phyloP scores from a whole-genome alignment of 2,888 invertebrate genomes.

The Erebia palarica region DNA sequence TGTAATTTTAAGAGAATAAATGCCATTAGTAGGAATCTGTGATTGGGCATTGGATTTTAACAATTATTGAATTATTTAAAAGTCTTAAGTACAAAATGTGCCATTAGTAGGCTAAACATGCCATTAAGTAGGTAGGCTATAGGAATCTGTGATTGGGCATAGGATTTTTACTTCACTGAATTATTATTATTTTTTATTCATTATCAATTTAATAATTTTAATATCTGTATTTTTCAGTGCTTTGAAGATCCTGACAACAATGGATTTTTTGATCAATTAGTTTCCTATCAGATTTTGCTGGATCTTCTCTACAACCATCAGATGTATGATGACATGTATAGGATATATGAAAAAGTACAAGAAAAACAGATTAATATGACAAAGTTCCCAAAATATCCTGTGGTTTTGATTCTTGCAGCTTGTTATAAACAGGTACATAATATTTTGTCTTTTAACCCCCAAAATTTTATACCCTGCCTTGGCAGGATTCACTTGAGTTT shows the following conservation, averaged over 20 bases:
- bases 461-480: no score
- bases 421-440: constrained; percentile 88
- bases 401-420: constrained; percentile 86
- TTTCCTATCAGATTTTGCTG: constrained; percentile 85
- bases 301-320: constrained; percentile 87
- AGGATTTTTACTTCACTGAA: not conserved
- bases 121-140: no score
- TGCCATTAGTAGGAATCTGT: no score
- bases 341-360: constrained; percentile 84
- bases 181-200: no score
- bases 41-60: no score
- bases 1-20: no score
- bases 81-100: no score
- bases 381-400: constrained; percentile 86
- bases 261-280: constrained; percentile 88
- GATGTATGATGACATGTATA: constrained; percentile 85
- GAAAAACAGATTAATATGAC: constrained; percentile 83
- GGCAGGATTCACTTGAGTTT: no score
- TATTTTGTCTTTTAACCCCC: no score
- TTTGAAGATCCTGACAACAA: constrained; percentile 84
- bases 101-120: no score
- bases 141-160: no score
- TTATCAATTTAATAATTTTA: not conserved
- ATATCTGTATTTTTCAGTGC: constrained; percentile 64
- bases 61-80: no score